Conservation (phyloP, 35 echinoderm and acorn worm species). For the Ophiothrix spiculata region DNA sequence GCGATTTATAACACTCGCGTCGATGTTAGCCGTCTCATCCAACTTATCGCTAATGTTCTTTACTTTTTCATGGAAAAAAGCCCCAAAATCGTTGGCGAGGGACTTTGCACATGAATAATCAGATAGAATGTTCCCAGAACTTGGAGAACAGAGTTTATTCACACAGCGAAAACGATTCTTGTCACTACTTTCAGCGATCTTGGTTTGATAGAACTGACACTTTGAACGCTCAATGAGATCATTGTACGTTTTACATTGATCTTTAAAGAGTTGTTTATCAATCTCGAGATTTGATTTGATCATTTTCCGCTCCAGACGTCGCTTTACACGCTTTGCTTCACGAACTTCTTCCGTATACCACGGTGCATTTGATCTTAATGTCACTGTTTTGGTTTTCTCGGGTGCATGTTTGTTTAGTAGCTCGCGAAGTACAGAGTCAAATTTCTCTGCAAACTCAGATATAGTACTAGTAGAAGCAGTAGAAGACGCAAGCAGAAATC, state of each 20-base stretch:
- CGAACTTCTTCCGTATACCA: slow-evolving; percentile 61
- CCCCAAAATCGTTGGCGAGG: slow-evolving; percentile 23
- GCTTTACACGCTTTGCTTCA: slow-evolving; percentile 32
- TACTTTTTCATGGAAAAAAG: not conserved
- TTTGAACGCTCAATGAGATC: slow-evolving; percentile 3
- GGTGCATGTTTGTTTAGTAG: slow-evolving; percentile 38
- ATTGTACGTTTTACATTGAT: slow-evolving; percentile 9
- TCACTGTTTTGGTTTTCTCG: slow-evolving; percentile 31
- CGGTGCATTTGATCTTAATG: slow-evolving; percentile 38
- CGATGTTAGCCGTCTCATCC: no score
- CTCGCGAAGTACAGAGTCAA: not conserved
- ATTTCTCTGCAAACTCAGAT: not conserved
- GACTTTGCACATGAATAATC: not conserved
- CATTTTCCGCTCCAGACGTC: slow-evolving; percentile 27
- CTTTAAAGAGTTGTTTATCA: slow-evolving; percentile 6
- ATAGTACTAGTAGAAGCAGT: not conserved
- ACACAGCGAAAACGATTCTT: slow-evolving; percentile 5
- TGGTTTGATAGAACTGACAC: not conserved
- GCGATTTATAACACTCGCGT: no score
- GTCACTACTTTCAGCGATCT: not conserved
- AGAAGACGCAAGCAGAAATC: not conserved
- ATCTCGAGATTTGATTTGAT: slow-evolving; percentile 15
- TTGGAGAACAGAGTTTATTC: not conserved
- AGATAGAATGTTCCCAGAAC: not conserved
- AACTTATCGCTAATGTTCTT: no score